Conservation (phyloP, 2,888 invertebrate species). For the Baronia brevicornis region DNA sequence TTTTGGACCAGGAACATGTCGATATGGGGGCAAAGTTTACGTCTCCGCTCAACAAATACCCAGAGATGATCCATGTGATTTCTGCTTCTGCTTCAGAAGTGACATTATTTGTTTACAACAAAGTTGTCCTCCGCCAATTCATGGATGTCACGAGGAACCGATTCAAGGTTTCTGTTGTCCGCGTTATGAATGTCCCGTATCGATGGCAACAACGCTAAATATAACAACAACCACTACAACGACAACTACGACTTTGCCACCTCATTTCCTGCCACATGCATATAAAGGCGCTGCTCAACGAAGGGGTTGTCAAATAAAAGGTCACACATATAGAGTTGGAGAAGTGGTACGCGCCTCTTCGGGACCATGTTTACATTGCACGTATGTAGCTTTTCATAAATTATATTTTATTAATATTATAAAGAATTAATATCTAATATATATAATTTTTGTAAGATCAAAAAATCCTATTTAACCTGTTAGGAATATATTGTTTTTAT, state of each 20-base stretch:
- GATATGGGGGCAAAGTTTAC: slow-evolving; percentile 94
- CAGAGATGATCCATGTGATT: slow-evolving; percentile 95
- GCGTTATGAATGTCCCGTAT: slow-evolving; percentile 93
- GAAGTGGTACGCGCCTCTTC: slow-evolving; percentile 90
- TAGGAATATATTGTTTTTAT: too few species aligned
- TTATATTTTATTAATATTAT: not conserved
- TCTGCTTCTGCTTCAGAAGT: slow-evolving; percentile 97
- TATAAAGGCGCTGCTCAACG: slow-evolving; percentile 84
- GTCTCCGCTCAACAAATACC: slow-evolving; percentile 97
- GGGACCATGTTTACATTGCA: slow-evolving; percentile 95
- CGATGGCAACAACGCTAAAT: slow-evolving; percentile 88
- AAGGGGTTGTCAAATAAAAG: slow-evolving; percentile 90
- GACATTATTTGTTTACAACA: slow-evolving; percentile 96
- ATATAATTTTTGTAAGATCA: too few species aligned
- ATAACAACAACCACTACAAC: slow-evolving; percentile 91
- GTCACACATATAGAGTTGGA: slow-evolving; percentile 89
- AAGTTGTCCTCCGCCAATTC: slow-evolving; percentile 95
- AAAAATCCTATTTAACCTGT: too few species aligned
- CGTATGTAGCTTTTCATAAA: slow-evolving; percentile 78
- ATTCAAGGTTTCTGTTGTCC: slow-evolving; percentile 97
- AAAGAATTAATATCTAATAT: slow-evolving; percentile 3
- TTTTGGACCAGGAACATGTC: slow-evolving; percentile 92
- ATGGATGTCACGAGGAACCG: slow-evolving; percentile 92
- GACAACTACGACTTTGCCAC: slow-evolving; percentile 89
- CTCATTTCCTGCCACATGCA: slow-evolving; percentile 86